These are phyloP conservation scores for Callaeas wilsoni DNA, from an alignment of 2,113 vertebrate genomes.

Conservation along the genomic window DNA sequence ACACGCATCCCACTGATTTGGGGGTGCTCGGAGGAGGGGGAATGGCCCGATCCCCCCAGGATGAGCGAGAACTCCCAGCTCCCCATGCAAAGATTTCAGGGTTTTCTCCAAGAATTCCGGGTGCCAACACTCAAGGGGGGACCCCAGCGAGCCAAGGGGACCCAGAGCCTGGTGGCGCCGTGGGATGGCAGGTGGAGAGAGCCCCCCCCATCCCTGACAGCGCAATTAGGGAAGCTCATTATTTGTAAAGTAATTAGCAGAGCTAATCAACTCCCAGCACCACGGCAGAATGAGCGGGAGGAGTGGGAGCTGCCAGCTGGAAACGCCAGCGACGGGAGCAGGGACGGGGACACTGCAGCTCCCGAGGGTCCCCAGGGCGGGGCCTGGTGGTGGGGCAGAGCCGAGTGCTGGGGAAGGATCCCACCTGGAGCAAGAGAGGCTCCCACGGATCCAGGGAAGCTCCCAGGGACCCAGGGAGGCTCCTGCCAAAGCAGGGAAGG, in stretches of 20 bases:
- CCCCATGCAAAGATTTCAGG: accelerated
- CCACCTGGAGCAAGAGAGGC: accelerated
- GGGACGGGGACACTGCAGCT: neutral
- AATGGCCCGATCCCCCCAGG: accelerated
- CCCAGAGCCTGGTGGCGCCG: accelerated
- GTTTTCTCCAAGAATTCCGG: accelerated
- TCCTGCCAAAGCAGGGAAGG: neutral
- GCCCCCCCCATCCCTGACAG: neutral
- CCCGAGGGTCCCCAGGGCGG: neutral
- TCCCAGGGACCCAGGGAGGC: neutral
- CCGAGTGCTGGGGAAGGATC: accelerated
- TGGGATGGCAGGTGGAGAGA: neutral
- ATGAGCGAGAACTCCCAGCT: neutral
- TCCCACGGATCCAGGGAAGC: too few relatives aligned
- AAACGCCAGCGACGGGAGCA: neutral
- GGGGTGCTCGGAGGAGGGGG: neutral
- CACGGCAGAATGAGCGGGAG: neutral
- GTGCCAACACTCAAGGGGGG: neutral
- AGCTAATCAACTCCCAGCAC: neutral
- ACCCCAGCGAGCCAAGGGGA: neutral
- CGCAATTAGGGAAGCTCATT: constrained; percentile 1
- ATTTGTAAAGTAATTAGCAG: constrained; percentile 12
- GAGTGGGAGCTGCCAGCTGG: neutral
- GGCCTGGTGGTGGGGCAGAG: neutral
- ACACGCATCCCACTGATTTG: accelerated